Percentiles rank a stretch among this genome's conserved stretches.
phyloP scores from a whole-genome alignment of 2,888 invertebrate species.

The Pyrochroa serraticornis region DNA sequence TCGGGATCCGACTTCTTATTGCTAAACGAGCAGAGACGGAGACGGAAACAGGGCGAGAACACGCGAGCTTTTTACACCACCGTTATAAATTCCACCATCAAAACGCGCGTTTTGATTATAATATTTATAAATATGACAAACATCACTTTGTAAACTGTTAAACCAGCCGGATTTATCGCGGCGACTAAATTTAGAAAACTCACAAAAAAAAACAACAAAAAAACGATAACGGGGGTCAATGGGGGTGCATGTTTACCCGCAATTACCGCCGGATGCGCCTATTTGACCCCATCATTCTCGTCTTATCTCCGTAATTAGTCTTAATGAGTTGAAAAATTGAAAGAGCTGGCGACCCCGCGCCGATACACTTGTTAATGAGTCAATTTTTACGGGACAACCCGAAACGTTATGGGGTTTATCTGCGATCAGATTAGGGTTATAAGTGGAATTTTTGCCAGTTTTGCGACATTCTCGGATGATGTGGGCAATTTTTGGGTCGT shows the following conservation, averaged over 20 bases:
- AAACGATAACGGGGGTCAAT: slow-evolving; percentile 12
- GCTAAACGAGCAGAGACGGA: slow-evolving; percentile 10
- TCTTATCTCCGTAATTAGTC: slow-evolving; percentile 34
- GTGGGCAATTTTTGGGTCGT: slow-evolving; percentile 6
- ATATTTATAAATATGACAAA: slow-evolving; percentile 38
- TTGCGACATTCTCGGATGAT: slow-evolving; percentile 10
- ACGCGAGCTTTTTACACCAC: slow-evolving; percentile 15
- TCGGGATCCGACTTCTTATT: slow-evolving; percentile 23
- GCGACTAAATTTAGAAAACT: slow-evolving; percentile 4
- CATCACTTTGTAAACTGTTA: slow-evolving; percentile 30
- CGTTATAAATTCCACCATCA: background rate
- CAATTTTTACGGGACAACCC: slow-evolving; percentile 8
- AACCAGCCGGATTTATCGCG: slow-evolving; percentile 10
- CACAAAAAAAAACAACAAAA: slow-evolving; percentile 1
- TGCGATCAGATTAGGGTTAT: background rate
- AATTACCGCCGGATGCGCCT: slow-evolving; percentile 25
- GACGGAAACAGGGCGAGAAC: background rate
- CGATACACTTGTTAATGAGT: slow-evolving; percentile 18
- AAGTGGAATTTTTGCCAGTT: slow-evolving; percentile 15
- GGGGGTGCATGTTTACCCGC: slow-evolving; percentile 24
- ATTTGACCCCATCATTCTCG: slow-evolving; percentile 28
- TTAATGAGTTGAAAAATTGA: slow-evolving; percentile 35
- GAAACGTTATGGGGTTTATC: background rate
- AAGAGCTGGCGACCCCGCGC: slow-evolving; percentile 12
- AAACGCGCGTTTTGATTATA: slow-evolving; percentile 22